These are phyloP conservation scores for Podotricha telesiphe DNA, from an alignment of 2,888 invertebrate species.

Conservation along the genomic window DNA sequence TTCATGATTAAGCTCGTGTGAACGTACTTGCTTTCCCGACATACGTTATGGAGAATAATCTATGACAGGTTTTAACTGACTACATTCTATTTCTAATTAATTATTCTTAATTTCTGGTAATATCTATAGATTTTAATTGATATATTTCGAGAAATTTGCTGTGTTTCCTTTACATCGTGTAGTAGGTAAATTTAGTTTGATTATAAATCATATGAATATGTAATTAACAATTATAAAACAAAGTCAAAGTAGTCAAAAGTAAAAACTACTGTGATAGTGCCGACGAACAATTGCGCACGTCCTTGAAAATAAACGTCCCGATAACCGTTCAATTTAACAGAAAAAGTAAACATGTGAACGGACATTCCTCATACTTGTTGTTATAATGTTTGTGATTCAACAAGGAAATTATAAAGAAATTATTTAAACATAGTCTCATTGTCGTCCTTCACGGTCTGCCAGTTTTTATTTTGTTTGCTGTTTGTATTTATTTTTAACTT, in stretches of 20 bases:
- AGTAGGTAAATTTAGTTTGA: no score
- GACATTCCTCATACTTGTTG: constrained; percentile 37
- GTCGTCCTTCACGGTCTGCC: constrained; percentile 13
- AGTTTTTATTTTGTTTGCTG: constrained; percentile 2
- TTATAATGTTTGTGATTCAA: constrained; percentile 25
- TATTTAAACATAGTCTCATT: constrained; percentile 27
- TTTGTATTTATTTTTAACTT: not conserved
- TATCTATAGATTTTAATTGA: not conserved
- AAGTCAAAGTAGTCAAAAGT: not conserved
- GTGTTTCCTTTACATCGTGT: not conserved
- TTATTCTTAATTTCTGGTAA: constrained; percentile 4
- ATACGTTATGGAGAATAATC: constrained; percentile 17
- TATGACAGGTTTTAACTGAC: constrained; percentile 15
- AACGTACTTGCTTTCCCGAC: constrained; percentile 41
- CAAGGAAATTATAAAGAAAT: constrained; percentile 19
- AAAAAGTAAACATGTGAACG: constrained; percentile 39
- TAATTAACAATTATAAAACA: not conserved
- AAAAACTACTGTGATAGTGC: not conserved
- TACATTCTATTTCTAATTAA: no score
- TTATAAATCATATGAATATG: not conserved
- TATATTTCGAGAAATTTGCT: not conserved
- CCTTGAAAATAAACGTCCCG: constrained; percentile 40
- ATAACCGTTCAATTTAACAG: constrained; percentile 45
- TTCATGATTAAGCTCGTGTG: constrained; percentile 39
- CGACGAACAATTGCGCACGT: constrained; percentile 25